A percentile compares a stretch with the other conserved stretches of the same genome.
phyloP scores from a whole-genome alignment of 2,113 vertebrate genomes.

The Datnioides undecimradiatus region DNA sequence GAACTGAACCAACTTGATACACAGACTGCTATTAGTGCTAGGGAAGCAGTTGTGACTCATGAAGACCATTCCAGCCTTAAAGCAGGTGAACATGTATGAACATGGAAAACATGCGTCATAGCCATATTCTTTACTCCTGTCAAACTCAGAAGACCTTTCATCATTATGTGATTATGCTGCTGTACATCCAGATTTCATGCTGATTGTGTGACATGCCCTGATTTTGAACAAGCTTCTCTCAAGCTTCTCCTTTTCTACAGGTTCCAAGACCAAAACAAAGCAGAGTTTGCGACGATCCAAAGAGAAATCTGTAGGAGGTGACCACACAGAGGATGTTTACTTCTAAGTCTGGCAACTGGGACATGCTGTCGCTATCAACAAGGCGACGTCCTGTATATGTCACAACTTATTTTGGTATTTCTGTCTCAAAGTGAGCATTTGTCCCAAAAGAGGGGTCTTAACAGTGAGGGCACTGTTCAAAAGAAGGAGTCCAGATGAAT shows the following conservation, averaged over 20 bases:
- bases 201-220: constrained; percentile 15
- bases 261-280: constrained; percentile 30
- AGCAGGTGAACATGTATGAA: constrained; percentile 52
- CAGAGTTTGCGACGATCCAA: constrained; percentile 18
- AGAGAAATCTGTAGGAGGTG: constrained; percentile 22
- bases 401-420: constrained; percentile 59
- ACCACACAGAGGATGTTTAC: constrained; percentile 73
- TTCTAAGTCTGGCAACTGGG: constrained; percentile 32
- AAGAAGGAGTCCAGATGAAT: constrained; percentile 65
- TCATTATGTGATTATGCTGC: background rate
- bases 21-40: background rate
- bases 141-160: background rate
- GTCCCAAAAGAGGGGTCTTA: constrained; percentile 36
- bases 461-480: constrained; percentile 78
- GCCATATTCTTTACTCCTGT: constrained; percentile 40
- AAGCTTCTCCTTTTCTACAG: background rate
- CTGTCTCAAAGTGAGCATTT: constrained; percentile 59
- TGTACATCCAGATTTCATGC: background rate
- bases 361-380: constrained; percentile 60
- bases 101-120: constrained; percentile 37
- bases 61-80: constrained; percentile 11
- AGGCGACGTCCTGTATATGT: constrained; percentile 41
- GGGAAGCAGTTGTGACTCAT: constrained; percentile 22
- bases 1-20: too few relatives aligned
- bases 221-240: constrained; percentile 19